A percentile compares a stretch with the other conserved stretches of the same genome.
Evolutionary conservation across 2,113 vertebrate genomes (phyloP).

Genomic region (Sprattus sprattus): DNA sequence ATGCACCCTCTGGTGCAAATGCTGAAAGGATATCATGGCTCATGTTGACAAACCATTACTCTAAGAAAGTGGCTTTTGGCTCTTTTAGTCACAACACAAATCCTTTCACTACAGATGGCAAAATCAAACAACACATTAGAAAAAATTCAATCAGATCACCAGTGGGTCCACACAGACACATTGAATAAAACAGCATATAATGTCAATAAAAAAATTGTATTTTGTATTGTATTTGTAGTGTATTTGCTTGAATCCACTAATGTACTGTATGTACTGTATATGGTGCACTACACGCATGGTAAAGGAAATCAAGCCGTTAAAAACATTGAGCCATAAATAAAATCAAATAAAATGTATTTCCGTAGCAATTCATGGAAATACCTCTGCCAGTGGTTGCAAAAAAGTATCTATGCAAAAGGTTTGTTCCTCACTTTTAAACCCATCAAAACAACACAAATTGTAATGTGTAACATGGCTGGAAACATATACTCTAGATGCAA

Average conservation of each 20-base stretch:
- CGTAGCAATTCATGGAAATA: not conserved
- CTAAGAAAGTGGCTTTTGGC: not conserved
- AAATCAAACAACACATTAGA: not conserved
- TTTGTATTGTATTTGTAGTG: too few species aligned
- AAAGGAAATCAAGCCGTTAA: not conserved
- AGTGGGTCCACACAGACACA: not conserved
- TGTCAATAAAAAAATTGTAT: not conserved
- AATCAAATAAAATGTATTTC: not conserved
- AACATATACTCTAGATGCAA: not conserved
- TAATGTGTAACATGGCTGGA: not conserved
- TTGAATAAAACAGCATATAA: not conserved
- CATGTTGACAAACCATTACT: not conserved
- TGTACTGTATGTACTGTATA: too few species aligned
- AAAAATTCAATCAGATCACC: conserved; percentile 10
- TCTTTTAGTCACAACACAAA: conserved; percentile 1
- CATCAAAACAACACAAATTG: not conserved
- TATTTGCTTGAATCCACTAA: not conserved
- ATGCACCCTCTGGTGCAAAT: not conserved
- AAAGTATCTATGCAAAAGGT: not conserved
- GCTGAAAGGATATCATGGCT: not conserved
- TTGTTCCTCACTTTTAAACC: not conserved
- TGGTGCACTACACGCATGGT: not conserved
- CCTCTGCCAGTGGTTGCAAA: not conserved
- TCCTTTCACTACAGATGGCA: not conserved
- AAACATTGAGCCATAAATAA: not conserved